phyloP scores from a whole-genome alignment of 2,113 vertebrate species.

The Hippoglossus stenolepis region DNA sequence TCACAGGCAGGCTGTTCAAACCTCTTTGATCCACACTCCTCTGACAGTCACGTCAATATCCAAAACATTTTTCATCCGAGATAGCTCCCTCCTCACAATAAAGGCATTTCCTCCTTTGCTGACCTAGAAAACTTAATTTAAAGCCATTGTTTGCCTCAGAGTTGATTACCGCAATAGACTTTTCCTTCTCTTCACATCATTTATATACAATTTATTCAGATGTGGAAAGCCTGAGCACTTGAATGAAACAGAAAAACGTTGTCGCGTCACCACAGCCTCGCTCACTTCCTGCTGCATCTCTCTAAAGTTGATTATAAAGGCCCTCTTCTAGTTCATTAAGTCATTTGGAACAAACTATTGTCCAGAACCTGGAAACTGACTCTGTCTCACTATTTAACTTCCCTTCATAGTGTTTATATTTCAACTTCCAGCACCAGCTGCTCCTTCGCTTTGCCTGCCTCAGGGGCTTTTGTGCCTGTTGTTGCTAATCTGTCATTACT shows the following conservation, averaged over 20 bases:
- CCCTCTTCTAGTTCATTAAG: conserved; percentile 33
- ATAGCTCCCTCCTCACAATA: conserved; percentile 32
- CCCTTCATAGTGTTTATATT: conserved; percentile 42
- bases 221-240: not conserved
- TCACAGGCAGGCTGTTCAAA: conserved; percentile 45
- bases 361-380: conserved; percentile 22
- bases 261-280: conserved; percentile 25
- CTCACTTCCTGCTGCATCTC: conserved; percentile 12
- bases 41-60: conserved; percentile 53
- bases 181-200: conserved; percentile 19
- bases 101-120: conserved; percentile 47
- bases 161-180: conserved; percentile 49
- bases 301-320: conserved; percentile 31
- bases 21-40: conserved; percentile 60
- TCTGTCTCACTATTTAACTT: conserved; percentile 48
- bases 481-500: conserved; percentile 56
- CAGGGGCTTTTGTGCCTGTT: conserved; percentile 39
- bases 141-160: conserved; percentile 45
- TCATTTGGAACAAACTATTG: conserved; percentile 28
- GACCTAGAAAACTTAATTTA: conserved; percentile 63
- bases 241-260: conserved; percentile 41
- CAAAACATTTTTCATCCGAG: conserved; percentile 44
- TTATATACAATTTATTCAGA: conserved; percentile 26
- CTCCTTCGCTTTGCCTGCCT: conserved; percentile 35
- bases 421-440: conserved; percentile 56